Evolutionary conservation across 2,888 invertebrate species (phyloP).

Genomic region (Coremacera marginata): DNA sequence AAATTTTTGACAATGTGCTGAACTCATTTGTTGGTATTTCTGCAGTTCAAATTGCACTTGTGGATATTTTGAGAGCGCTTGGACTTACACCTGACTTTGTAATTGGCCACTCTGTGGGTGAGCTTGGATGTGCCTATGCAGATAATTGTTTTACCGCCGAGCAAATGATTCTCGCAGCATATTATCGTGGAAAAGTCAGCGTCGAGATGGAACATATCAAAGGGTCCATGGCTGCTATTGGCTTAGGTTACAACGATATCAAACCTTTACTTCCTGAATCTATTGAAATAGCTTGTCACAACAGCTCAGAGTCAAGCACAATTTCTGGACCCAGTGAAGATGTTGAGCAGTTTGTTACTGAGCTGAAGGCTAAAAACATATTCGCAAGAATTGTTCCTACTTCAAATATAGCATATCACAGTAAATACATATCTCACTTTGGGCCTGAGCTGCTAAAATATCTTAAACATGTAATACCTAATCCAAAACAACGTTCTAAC

Average conservation of each 20-base stretch:
- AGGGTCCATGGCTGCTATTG: constrained; percentile 92
- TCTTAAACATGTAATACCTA: constrained; percentile 75
- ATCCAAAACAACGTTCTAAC: constrained; percentile 76
- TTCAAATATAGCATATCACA: constrained; percentile 91
- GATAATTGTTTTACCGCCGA: constrained; percentile 91
- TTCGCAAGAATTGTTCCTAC: constrained; percentile 88
- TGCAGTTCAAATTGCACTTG: constrained; percentile 75
- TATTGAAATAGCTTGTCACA: constrained; percentile 90
- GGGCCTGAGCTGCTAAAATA: constrained; percentile 78
- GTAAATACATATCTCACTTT: constrained; percentile 79
- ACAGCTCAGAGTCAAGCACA: constrained; percentile 87
- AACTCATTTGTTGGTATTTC: constrained; percentile 82
- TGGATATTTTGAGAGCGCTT: constrained; percentile 74
- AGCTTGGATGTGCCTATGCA: constrained; percentile 86
- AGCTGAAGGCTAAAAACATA: constrained; percentile 78
- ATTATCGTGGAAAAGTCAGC: constrained; percentile 84
- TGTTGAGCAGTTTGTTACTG: constrained; percentile 76
- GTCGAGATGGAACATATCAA: constrained; percentile 77
- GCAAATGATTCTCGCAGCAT: constrained; percentile 87
- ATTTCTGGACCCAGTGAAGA: constrained; percentile 86
- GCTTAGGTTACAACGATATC: constrained; percentile 74
- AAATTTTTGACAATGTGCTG: constrained; percentile 75
- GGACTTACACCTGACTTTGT: constrained; percentile 80
- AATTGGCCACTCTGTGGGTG: constrained; percentile 76
- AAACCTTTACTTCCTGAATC: constrained; percentile 76